These are phyloP conservation scores for Callimorpha dominula DNA, from an alignment of 2,888 invertebrate genomes.

Conservation along the genomic window DNA sequence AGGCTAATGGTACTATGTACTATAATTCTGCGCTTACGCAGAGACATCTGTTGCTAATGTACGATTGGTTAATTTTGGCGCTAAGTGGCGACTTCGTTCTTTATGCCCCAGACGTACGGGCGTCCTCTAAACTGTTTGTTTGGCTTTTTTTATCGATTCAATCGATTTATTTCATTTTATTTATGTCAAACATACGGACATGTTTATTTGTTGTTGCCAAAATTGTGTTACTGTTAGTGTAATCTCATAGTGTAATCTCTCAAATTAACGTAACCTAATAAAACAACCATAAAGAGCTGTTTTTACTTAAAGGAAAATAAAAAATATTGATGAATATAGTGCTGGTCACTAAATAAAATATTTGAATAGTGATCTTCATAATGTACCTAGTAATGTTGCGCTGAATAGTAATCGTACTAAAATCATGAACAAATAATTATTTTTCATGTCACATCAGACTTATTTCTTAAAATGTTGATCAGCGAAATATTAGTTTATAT, in stretches of 20 bases:
- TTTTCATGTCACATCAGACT: no score
- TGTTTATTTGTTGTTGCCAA: background rate
- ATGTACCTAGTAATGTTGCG: no score
- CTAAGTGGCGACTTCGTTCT: conserved; percentile 29
- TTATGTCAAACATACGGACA: background rate
- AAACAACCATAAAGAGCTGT: no score
- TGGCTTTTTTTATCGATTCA: conserved; percentile 37
- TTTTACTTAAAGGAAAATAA: no score
- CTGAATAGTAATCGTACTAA: no score
- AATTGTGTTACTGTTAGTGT: background rate
- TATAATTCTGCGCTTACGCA: conserved; percentile 23
- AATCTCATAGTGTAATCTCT: background rate
- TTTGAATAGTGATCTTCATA: no score
- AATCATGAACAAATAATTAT: no score
- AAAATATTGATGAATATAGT: no score
- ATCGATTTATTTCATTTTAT: conserved; percentile 40
- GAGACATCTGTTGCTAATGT: conserved; percentile 40
- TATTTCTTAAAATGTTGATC: no score
- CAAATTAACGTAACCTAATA: no score
- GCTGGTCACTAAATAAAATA: no score
- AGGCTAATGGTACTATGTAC: conserved; percentile 10
- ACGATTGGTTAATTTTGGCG: conserved; percentile 51
- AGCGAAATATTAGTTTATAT: no score
- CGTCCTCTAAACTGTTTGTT: conserved; percentile 52
- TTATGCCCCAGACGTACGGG: conserved; percentile 41